Base-by-base conservation (phyloP, 2,888 invertebrate species). In the Globia sparganii region DNA sequence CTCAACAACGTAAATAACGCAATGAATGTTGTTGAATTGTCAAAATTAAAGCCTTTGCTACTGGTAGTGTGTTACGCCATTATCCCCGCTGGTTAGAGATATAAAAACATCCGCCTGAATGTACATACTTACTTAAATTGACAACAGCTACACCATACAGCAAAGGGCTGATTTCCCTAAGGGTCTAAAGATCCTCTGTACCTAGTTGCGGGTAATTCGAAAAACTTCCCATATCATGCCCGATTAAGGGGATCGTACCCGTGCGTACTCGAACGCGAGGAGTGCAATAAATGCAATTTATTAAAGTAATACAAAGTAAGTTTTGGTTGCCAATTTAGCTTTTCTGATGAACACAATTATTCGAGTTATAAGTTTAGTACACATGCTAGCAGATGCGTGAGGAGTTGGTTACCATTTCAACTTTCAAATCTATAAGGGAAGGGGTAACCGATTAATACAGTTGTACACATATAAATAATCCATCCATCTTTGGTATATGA, bases 111-210 rank as follows among this genome's bases (percentile, higher is more conserved):
- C n/a, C 49, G 28, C 15, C 61, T 34, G 61, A 61, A 73, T 79
- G 58, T 66, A 66, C 40, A 37, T 67, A 80, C 62, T 80, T 75
- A 80, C 75, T 75, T 80, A 80, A 71, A 84, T 75, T 84, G 85
- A 80, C 81, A 72, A 72, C 49, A 75, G 59, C 59, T 59, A 75
- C 75, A 68, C 68, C 81, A 75, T 80, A 64, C 69, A n/a, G n/a
- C 61, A 58, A 75, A 80, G 61, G 76, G 46, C 85, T 82, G 82
- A 82, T 82, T 82, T 82, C 82, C 82, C 82, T 46, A 53, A 80
- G 85, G 82, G 31, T 69, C 56, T 34, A 18, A 59, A 68, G 67
- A 65, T 43, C 69, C 25, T 72, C 58, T 31, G 43, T 66, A n/a
- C n/a, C n/a, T n/a, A 80, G 49, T 85, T 65, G 76, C 68, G 68